These are phyloP conservation scores for Daktulosphaira vitifoliae DNA, from an alignment of 1,140 invertebrate genomes.

Conservation along the genomic window DNA sequence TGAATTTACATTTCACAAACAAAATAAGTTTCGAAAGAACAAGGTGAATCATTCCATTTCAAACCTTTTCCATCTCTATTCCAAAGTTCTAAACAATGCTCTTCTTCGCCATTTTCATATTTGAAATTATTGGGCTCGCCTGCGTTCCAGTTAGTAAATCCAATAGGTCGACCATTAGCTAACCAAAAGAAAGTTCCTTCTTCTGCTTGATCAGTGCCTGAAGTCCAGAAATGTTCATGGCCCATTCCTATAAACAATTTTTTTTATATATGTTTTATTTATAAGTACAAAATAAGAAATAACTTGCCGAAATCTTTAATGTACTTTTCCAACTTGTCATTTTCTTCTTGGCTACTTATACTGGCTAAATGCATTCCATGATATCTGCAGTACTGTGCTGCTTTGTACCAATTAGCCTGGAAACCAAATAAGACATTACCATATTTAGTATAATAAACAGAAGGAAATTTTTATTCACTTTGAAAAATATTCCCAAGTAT, in stretches of 20 bases:
- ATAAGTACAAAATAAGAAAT: background rate
- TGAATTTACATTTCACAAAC: constrained; percentile 64
- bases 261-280: background rate
- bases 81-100: constrained; percentile 84
- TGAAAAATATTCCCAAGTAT: constrained; percentile 78
- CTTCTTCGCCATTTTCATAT: constrained; percentile 86
- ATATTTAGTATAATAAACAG: too few relatives aligned
- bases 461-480: constrained; percentile 54
- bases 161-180: constrained; percentile 76
- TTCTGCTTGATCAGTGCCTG: constrained; percentile 80
- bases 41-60: constrained; percentile 88
- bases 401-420: constrained; percentile 85
- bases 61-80: constrained; percentile 82
- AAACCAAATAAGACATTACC: constrained; percentile 37
- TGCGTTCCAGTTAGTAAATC: constrained; percentile 86
- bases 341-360: constrained; percentile 79
- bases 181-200: constrained; percentile 88
- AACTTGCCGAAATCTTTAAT: constrained; percentile 66
- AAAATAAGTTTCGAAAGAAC: constrained; percentile 84
- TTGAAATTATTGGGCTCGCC: constrained; percentile 85
- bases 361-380: constrained; percentile 85
- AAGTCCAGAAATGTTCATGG: constrained; percentile 86
- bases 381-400: constrained; percentile 81
- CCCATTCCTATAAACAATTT: constrained; percentile 57
- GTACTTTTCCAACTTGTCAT: constrained; percentile 74